phyloP scores from a whole-genome alignment of 2,113 vertebrate species.

The Alligator mississippiensis region DNA sequence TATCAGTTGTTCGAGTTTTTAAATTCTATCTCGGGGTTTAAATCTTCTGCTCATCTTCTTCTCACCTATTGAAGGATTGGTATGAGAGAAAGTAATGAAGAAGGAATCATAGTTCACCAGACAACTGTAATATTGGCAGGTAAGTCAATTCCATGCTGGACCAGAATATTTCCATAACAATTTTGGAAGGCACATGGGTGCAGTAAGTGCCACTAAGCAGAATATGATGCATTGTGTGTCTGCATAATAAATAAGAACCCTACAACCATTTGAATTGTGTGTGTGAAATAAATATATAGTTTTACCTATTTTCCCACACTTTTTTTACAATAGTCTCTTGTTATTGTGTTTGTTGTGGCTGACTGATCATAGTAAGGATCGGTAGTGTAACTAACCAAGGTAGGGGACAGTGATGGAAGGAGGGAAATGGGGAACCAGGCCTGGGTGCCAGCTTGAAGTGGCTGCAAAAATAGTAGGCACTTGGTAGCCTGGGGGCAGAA shows the following conservation, averaged over 20 bases:
- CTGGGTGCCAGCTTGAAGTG: too few relatives aligned
- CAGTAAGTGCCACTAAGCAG: neutral
- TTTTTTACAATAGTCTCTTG: too few relatives aligned
- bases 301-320: neutral
- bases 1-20: neutral
- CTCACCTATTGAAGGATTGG: neutral
- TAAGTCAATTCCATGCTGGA: neutral
- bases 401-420: too few relatives aligned
- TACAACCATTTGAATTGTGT: neutral
- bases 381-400: too few relatives aligned
- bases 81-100: neutral
- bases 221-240: neutral
- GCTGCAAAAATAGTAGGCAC: too few relatives aligned
- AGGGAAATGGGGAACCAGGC: too few relatives aligned
- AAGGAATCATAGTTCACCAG: neutral
- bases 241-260: neutral
- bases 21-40: neutral
- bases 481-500: too few relatives aligned
- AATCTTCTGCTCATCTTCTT: neutral
- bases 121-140: neutral
- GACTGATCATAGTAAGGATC: too few relatives aligned
- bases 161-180: neutral
- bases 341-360: too few relatives aligned
- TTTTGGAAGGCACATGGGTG: neutral
- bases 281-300: neutral